phyloP scores from a whole-genome alignment of 2,797 vertebrate species.

The Sciurus vulgaris region DNA sequence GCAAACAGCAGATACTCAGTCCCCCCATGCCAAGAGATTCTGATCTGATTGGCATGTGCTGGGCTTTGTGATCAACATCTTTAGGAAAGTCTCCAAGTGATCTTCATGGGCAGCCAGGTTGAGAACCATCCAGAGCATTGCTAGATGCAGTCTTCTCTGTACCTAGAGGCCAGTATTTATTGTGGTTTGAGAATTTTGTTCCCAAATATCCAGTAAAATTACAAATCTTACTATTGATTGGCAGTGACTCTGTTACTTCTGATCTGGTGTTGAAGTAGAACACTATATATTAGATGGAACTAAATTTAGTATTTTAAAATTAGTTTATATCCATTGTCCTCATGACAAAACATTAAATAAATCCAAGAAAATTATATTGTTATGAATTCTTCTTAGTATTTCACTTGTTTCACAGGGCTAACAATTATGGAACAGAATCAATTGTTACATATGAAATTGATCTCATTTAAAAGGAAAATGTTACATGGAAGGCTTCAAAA shows the following conservation, averaged over 20 bases:
- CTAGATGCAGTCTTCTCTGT: neutral
- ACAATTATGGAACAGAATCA: neutral
- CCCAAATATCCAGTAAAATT: neutral
- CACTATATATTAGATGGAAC: neutral
- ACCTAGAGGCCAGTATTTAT: neutral
- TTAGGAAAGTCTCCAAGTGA: neutral
- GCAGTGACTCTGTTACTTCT: neutral
- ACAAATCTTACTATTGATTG: neutral
- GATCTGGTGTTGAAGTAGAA: slow-evolving; percentile 42
- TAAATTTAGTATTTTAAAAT: slow-evolving; percentile 56
- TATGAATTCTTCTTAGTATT: slow-evolving; percentile 45
- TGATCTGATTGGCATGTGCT: neutral
- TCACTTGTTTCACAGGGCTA: slow-evolving; percentile 21
- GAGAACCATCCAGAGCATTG: neutral
- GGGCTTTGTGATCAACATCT: neutral
- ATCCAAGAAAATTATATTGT: neutral
- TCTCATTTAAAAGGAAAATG: slow-evolving; percentile 36
- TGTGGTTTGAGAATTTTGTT: neutral
- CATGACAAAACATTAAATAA: slow-evolving; percentile 48
- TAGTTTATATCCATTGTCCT: neutral
- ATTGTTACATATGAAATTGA: slow-evolving; percentile 23
- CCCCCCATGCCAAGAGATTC: neutral
- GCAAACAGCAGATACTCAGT: neutral
- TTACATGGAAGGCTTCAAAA: slow-evolving; percentile 54
- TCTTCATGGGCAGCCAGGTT: neutral